A percentile compares a stretch with the other conserved stretches of the same genome.
These are phyloP conservation scores for Diacarnus erythraeanus DNA, from an alignment of 37 sponge, comb jelly and placozoan genomes.

Conservation along the genomic window DNA sequence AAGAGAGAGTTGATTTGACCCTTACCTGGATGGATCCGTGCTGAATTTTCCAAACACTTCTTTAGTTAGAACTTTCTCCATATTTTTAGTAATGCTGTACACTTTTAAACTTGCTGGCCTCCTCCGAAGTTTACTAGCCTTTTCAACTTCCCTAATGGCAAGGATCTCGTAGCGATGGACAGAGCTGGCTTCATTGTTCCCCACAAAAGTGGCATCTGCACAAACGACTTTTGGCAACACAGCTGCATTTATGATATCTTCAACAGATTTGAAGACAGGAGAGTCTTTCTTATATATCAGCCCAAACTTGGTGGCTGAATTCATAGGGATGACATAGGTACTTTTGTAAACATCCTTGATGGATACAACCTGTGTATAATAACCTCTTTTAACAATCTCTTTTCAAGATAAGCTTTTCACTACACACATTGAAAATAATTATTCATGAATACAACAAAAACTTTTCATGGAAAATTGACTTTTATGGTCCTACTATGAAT, in stretches of 20 bases:
- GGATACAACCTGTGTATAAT: constrained; percentile 18
- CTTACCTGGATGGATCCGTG: constrained; percentile 29
- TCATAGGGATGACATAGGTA: constrained; percentile 19
- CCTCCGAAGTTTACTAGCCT: not conserved
- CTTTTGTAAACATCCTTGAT: not conserved
- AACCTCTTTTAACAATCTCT: too few relatives aligned
- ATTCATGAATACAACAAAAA: too few relatives aligned
- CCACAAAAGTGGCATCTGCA: not conserved
- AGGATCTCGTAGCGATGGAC: constrained; percentile 14
- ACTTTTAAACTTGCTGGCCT: constrained; percentile 3
- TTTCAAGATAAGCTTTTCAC: too few relatives aligned
- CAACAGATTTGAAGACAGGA: not conserved
- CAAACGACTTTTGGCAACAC: constrained; percentile 19
- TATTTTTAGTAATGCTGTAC: not conserved
- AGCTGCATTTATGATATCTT: constrained; percentile 12
- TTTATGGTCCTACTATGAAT: not conserved
- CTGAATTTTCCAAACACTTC: constrained; percentile 28
- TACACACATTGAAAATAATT: too few relatives aligned
- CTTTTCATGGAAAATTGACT: not conserved
- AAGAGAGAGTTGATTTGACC: too few relatives aligned
- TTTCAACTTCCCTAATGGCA: not conserved
- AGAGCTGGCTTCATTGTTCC: not conserved
- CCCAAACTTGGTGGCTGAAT: constrained; percentile 33
- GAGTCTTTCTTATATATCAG: not conserved
- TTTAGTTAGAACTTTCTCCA: constrained; percentile 27